Evolutionary conservation across 2,797 vertebrate genomes (phyloP), one percentile per base, ranked within the genome.

Genomic region (Myoxocephalus aenaeus): DNA sequence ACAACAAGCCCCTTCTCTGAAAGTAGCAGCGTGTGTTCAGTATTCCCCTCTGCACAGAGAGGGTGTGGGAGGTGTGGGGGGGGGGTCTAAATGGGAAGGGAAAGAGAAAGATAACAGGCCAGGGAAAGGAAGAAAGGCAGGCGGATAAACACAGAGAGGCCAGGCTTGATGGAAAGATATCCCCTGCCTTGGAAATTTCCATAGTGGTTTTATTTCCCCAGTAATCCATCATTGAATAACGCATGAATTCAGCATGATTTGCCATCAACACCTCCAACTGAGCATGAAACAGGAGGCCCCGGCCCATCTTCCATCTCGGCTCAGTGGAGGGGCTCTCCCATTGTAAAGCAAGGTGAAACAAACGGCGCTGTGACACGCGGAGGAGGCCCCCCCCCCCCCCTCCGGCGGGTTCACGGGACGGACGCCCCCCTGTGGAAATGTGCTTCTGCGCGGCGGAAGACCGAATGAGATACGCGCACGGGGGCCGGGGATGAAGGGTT

Each of bases 211-310:
- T 3, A 87, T 90, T 84, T 86, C 73, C 34, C 40, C 78, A 6
- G 75, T 22, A 72, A 90, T 92, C 65, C 68, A 77, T 87, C 84
- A 87, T 50, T 86, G 84, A 90, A 87, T 83, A 87, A 86, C 83
- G 70, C 58, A 84, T 89, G 83, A 88, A 87, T 90, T 91, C 85
- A 79, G 81, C 88, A 65, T 71, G 87, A 79, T 91, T 92, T 90
- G 72, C 79, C 80, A 91, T 92, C 85, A 91, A 87, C 91, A 87
- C 79, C 84, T 80, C 81, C 89, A 92, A 88, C 88, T 87, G 90
- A 91, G 90, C 91, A 89, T 92, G 87, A 92, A 93, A 91, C 86
- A 80, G 76, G 82, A 85, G 85, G 79, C 79, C 83, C 46, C 5
- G 71, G 77, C 83, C 79, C 79, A 56, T 84, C 87, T 88, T 73